Conservation (phyloP, 2,113 vertebrate genomes). For the Istiophorus platypterus region DNA sequence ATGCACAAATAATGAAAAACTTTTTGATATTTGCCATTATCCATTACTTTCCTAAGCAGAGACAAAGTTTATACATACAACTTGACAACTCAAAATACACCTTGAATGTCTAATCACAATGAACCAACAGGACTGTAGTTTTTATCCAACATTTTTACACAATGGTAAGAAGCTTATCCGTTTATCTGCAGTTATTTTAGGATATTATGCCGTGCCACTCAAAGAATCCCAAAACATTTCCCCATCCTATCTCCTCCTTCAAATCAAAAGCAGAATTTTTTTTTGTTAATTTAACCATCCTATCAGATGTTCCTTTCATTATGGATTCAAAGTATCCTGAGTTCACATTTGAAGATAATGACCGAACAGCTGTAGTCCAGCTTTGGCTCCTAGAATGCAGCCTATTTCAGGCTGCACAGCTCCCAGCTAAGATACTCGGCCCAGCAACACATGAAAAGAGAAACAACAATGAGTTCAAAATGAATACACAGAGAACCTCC, state of each 20-base stretch:
- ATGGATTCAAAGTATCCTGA: constrained; percentile 64
- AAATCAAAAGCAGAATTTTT: constrained; percentile 38
- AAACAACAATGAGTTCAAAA: constrained; percentile 61
- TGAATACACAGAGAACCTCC: constrained; percentile 67
- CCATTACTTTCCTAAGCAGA: constrained; percentile 18
- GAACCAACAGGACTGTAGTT: background rate
- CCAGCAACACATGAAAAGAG: constrained; percentile 64
- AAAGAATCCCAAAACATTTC: constrained; percentile 43
- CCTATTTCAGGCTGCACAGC: constrained; percentile 42
- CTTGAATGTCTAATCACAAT: background rate
- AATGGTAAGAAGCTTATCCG: constrained; percentile 40
- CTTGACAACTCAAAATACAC: background rate
- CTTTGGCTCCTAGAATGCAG: constrained; percentile 37
- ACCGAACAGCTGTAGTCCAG: constrained; percentile 69
- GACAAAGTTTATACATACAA: background rate
- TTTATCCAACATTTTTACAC: constrained; percentile 12
- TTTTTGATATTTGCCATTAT: constrained; percentile 17
- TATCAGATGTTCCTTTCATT: constrained; percentile 59
- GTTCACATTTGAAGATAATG: constrained; percentile 51
- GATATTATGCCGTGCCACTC: constrained; percentile 1
- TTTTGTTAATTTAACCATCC: constrained; percentile 1
- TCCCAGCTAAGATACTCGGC: constrained; percentile 58
- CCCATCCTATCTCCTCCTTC: constrained; percentile 13
- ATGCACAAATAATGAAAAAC: constrained; percentile 25
- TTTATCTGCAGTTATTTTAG: constrained; percentile 27